phyloP scores from a whole-genome alignment of 2,113 vertebrate species.

The Anser cygnoides region DNA sequence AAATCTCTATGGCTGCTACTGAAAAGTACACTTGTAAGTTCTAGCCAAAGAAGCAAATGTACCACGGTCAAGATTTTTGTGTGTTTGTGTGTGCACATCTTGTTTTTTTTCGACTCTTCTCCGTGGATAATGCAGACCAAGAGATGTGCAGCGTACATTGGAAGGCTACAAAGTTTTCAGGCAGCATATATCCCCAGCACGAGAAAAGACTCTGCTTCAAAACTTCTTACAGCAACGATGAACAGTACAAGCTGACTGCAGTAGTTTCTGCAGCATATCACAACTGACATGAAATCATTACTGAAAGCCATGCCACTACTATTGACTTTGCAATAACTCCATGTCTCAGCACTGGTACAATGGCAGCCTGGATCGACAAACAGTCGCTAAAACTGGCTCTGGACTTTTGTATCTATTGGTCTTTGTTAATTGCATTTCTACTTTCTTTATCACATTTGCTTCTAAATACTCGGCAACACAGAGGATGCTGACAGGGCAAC shows the following conservation, averaged over 20 bases:
- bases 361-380: slow-evolving; percentile 26
- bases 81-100: too few species aligned
- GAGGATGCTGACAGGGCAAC: slow-evolving; percentile 47
- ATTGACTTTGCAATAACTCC: slow-evolving; percentile 57
- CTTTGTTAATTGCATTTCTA: slow-evolving; percentile 66
- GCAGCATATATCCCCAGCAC: neutral
- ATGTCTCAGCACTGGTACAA: neutral
- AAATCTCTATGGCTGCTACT: neutral
- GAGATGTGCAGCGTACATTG: accelerated
- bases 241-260: neutral
- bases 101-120: neutral
- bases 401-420: slow-evolving; percentile 37
- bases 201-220: neutral
- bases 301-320: neutral
- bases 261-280: neutral
- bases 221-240: neutral
- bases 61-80: neutral
- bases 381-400: neutral
- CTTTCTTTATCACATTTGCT: slow-evolving; percentile 54
- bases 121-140: neutral
- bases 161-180: neutral
- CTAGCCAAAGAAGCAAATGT: neutral
- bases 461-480: neutral
- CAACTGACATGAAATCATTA: slow-evolving; percentile 18
- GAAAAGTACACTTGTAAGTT: neutral